Evolutionary conservation across 1,140 invertebrate species (phyloP).

Genomic region (Lordiphosa clarofinis): DNA sequence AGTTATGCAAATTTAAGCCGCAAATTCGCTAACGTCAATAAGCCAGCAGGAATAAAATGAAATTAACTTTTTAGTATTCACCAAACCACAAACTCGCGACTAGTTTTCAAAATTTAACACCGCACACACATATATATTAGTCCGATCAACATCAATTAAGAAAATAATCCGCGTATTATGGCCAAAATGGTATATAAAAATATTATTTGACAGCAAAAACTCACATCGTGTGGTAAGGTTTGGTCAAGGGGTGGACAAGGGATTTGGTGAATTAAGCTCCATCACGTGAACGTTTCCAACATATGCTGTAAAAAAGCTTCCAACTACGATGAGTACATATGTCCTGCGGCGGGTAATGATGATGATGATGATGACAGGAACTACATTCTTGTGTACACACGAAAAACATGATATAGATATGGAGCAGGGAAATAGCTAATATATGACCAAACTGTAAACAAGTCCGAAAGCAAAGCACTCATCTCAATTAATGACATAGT

Average conservation of each 20-base stretch:
- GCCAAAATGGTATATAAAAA: conserved; percentile 39
- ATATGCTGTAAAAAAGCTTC: conserved; percentile 30
- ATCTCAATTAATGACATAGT: too few species aligned
- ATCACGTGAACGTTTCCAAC: conserved; percentile 42
- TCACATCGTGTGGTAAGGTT: conserved; percentile 2
- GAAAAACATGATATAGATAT: conserved; percentile 15
- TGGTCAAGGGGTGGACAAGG: neutral
- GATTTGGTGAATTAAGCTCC: conserved; percentile 29
- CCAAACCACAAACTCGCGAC: too few species aligned
- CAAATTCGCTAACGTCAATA: too few species aligned
- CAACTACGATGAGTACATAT: conserved; percentile 5
- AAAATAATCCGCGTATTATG: conserved; percentile 63
- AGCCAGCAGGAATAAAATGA: too few species aligned
- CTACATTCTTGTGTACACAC: conserved; percentile 2
- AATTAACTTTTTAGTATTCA: too few species aligned
- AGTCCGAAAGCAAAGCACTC: too few species aligned
- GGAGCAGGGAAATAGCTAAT: neutral
- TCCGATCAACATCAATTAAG: conserved; percentile 57
- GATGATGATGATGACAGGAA: conserved; percentile 36
- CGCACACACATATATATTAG: conserved; percentile 32
- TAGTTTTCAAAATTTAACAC: too few species aligned
- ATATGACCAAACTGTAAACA: neutral
- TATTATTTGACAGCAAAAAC: conserved; percentile 51
- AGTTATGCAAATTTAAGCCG: too few species aligned
- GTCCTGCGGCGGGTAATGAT: conserved; percentile 35